Evolutionary conservation across 2,113 vertebrate species (phyloP).

Genomic region (Mesocricetus auratus): DNA sequence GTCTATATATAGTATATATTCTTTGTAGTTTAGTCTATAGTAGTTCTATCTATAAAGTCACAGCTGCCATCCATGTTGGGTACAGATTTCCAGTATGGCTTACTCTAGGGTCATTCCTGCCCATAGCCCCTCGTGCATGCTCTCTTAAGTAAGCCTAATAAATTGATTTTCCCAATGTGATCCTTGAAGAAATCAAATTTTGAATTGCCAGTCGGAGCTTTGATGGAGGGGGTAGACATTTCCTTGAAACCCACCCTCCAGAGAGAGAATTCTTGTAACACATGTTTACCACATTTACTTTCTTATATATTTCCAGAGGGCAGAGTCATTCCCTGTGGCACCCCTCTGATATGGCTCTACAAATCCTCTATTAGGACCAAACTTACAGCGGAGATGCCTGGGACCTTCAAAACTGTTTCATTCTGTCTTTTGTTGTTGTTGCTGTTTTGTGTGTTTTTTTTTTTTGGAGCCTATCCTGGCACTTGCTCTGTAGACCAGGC

Average conservation of each 20-base stretch:
- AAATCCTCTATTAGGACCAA: neutral
- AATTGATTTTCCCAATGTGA: neutral
- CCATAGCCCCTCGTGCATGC: neutral
- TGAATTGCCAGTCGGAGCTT: neutral
- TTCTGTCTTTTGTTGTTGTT: too few species aligned
- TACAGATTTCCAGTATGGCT: neutral
- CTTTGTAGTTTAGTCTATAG: neutral
- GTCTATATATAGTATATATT: neutral
- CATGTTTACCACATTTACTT: neutral
- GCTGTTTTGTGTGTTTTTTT: too few species aligned
- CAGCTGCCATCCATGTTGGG: neutral
- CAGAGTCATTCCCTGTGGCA: neutral
- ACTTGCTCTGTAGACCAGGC: too few species aligned
- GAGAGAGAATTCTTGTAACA: neutral
- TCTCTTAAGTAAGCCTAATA: neutral
- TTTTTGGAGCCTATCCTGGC: too few species aligned
- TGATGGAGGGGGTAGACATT: neutral
- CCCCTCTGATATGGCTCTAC: neutral
- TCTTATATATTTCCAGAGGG: neutral
- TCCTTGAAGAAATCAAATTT: neutral
- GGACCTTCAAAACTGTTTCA: neutral
- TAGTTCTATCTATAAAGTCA: neutral
- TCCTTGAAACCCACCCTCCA: neutral
- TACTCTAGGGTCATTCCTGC: neutral
- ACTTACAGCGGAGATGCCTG: neutral